A percentile compares a stretch with the other conserved stretches of the same genome.
These are phyloP conservation scores for Cheilosia impressa DNA, from an alignment of 2,888 invertebrate genomes.

Conservation along the genomic window DNA sequence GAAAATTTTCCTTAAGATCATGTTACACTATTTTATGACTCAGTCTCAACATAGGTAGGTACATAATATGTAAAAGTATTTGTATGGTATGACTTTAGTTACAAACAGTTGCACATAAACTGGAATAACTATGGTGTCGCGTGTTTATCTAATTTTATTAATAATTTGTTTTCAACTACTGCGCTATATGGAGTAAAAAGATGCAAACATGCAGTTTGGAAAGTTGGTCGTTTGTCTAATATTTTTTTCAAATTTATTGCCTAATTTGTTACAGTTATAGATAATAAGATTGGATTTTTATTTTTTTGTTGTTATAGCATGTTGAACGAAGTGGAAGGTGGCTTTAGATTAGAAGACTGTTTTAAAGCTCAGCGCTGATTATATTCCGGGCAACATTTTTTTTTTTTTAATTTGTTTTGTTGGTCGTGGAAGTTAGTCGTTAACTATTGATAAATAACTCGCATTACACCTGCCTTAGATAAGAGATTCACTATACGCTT, in stretches of 20 bases:
- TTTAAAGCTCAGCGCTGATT: too few species aligned
- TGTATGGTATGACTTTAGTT: background rate
- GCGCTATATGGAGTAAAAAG: background rate
- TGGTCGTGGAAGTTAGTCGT: too few species aligned
- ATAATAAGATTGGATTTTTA: background rate
- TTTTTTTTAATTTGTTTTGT: too few species aligned
- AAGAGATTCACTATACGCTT: too few species aligned
- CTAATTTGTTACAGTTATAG: background rate
- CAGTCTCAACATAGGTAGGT: background rate
- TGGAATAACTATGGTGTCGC: background rate
- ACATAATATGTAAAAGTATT: too few species aligned
- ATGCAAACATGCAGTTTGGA: background rate
- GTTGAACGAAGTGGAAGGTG: background rate
- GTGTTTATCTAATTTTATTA: background rate
- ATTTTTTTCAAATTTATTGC: background rate
- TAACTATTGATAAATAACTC: too few species aligned
- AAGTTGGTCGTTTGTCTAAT: slow-evolving; percentile 1
- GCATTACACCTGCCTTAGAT: too few species aligned
- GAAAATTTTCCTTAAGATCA: background rate
- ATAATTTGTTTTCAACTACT: background rate
- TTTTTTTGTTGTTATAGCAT: background rate
- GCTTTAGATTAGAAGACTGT: too few species aligned
- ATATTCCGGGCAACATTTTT: too few species aligned
- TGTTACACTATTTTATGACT: background rate
- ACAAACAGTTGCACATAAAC: background rate